These are phyloP conservation scores for Diplolepis rosae DNA, from an alignment of 2,888 invertebrate species.

Conservation along the genomic window DNA sequence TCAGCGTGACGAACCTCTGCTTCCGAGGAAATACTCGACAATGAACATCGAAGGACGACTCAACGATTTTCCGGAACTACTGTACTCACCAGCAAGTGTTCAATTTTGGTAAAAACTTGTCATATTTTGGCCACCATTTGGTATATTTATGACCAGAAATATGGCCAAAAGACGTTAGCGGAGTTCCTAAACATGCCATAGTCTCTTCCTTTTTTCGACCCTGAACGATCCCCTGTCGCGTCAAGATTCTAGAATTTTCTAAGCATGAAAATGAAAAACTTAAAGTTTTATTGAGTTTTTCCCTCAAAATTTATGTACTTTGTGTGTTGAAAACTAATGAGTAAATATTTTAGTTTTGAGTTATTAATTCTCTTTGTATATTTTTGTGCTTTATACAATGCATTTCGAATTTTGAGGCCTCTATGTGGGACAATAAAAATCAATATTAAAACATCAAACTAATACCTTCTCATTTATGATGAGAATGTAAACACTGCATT, in stretches of 20 bases:
- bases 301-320: too few species aligned
- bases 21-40: conserved; percentile 53
- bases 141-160: conserved; percentile 70
- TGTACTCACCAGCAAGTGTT: conserved; percentile 41
- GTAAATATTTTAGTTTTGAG: too few species aligned
- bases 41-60: conserved; percentile 56
- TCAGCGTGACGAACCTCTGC: conserved; percentile 54
- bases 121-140: conserved; percentile 69
- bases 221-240: conserved; percentile 17
- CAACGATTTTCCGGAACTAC: conserved; percentile 48
- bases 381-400: too few species aligned
- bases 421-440: too few species aligned
- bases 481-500: too few species aligned
- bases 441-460: too few species aligned
- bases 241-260: conserved; percentile 17
- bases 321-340: too few species aligned
- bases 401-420: too few species aligned
- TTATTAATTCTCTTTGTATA: too few species aligned
- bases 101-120: conserved; percentile 56
- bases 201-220: conserved; percentile 44
- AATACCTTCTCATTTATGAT: too few species aligned
- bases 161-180: conserved; percentile 69
- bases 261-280: not conserved
- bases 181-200: conserved; percentile 64
- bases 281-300: not conserved